Evolutionary conservation across 2,113 vertebrate species (phyloP).

Genomic region (human): DNA sequence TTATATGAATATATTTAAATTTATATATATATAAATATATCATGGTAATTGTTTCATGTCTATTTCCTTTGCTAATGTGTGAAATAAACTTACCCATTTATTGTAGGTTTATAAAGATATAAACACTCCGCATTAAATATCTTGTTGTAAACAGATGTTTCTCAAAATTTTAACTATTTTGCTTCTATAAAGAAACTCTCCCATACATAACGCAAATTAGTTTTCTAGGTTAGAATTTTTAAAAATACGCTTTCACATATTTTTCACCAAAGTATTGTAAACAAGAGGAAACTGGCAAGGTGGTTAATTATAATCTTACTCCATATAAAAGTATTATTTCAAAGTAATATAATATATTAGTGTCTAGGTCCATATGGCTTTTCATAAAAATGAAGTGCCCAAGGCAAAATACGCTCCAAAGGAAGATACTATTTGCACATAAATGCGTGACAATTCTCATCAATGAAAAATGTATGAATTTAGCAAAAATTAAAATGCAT

Average conservation of each 20-base stretch:
- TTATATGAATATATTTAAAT: background rate
- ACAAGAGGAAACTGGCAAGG: conserved; percentile 50
- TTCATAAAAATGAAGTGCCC: conserved; percentile 53
- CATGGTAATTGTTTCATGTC: background rate
- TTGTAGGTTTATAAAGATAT: background rate
- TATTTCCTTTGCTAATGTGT: background rate
- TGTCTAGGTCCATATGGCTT: conserved; percentile 25
- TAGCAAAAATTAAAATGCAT: conserved; percentile 52
- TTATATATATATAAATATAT: background rate
- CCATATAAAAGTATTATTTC: conserved; percentile 60
- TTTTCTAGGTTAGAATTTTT: conserved; percentile 46
- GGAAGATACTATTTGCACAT: conserved; percentile 47
- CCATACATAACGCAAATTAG: background rate
- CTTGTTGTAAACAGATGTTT: background rate
- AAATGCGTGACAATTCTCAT: conserved; percentile 47
- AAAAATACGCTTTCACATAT: conserved; percentile 48
- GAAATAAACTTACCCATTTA: background rate
- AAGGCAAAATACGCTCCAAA: conserved; percentile 25
- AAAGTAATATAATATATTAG: conserved; percentile 65
- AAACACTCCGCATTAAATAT: background rate
- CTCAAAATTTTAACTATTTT: background rate
- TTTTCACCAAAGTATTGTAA: background rate
- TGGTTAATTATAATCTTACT: background rate
- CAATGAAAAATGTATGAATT: conserved; percentile 66
- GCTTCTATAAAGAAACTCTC: background rate